Percentiles rank a stretch among this genome's conserved stretches.
phyloP scores from a whole-genome alignment of 2,113 vertebrate genomes.

The Protomyctophum bolini region DNA sequence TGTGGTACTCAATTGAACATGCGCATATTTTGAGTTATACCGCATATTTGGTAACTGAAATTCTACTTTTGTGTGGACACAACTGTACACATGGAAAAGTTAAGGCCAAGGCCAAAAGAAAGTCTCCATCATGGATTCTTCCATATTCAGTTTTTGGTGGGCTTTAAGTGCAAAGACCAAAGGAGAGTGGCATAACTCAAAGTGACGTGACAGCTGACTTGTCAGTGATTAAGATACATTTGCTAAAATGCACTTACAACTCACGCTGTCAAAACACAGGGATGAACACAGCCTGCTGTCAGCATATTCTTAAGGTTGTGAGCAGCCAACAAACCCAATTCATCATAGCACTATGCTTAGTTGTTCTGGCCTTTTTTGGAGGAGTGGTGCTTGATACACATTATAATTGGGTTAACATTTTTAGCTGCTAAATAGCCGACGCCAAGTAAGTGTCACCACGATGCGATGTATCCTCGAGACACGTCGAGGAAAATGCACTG shows the following conservation, averaged over 20 bases:
- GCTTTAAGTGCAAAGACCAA: not conserved
- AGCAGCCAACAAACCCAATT: constrained; percentile 6
- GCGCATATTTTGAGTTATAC: no score
- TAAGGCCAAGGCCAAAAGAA: no score
- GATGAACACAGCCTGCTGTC: not conserved
- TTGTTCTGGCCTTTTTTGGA: not conserved
- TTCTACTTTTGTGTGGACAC: no score
- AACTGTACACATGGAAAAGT: no score
- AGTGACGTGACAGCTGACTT: not conserved
- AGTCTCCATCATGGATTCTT: not conserved
- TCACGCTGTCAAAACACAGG: not conserved
- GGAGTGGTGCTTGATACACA: constrained; percentile 7
- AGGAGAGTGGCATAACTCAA: not conserved
- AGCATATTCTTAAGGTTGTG: not conserved
- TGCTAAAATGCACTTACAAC: not conserved
- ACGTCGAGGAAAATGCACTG: not conserved
- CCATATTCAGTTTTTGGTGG: not conserved
- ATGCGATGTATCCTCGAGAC: not conserved
- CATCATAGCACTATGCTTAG: not conserved
- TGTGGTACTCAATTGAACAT: no score
- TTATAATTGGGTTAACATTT: constrained; percentile 21
- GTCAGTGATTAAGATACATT: not conserved
- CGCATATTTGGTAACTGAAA: no score
- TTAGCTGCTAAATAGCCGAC: constrained; percentile 5
- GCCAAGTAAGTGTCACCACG: constrained; percentile 3